Evolutionary conservation across 2,113 vertebrate genomes (phyloP).

Genomic region (Tachycineta bicolor): DNA sequence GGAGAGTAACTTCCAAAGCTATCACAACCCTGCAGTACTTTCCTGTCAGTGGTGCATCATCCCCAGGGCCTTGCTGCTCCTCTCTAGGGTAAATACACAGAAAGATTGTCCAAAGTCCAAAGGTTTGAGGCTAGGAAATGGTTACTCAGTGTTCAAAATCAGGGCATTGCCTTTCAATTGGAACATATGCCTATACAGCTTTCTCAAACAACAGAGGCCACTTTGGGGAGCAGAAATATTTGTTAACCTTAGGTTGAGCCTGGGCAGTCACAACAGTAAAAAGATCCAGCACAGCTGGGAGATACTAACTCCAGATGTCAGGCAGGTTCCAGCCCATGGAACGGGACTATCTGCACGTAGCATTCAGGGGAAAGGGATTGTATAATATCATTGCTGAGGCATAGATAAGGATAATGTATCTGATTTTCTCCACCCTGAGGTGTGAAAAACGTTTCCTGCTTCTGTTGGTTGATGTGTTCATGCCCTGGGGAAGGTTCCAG

Average conservation of each 20-base stretch:
- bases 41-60: neutral
- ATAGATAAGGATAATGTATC: neutral
- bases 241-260: neutral
- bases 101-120: neutral
- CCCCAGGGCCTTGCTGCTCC: neutral
- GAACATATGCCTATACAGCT: neutral
- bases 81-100: neutral
- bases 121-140: neutral
- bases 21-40: neutral
- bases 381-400: neutral
- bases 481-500: neutral
- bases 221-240: neutral
- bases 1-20: neutral
- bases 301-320: neutral
- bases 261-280: neutral
- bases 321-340: neutral
- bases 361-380: neutral
- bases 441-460: neutral
- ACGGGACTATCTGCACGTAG: rapidly evolving
- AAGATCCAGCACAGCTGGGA: neutral
- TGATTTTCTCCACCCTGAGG: neutral
- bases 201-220: neutral
- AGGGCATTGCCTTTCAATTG: neutral
- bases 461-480: neutral
- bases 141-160: neutral